phyloP scores from a whole-genome alignment of 2,113 vertebrate genomes.

The Micromys minutus region DNA sequence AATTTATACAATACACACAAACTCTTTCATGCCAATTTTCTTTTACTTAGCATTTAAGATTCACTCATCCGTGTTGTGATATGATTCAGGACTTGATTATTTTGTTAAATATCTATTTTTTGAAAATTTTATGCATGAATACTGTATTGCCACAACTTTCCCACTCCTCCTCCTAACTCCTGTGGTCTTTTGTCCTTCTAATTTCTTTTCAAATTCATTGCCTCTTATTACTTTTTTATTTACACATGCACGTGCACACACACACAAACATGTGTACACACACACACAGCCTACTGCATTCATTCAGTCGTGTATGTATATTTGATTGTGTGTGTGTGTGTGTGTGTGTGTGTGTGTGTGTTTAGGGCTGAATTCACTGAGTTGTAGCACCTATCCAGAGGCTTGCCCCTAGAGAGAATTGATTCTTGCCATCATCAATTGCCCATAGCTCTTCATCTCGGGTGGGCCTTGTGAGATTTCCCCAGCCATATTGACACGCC shows the following conservation, averaged over 20 bases:
- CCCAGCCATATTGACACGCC: background rate
- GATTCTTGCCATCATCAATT: background rate
- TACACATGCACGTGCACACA: background rate
- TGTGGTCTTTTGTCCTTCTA: background rate
- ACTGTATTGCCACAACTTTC: background rate
- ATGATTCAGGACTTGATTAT: background rate
- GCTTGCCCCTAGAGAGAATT: background rate
- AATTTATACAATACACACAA: background rate
- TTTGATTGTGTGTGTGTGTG: background rate
- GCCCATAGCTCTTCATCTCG: background rate
- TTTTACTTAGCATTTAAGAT: conserved; percentile 23
- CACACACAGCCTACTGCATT: background rate
- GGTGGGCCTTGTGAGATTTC: background rate
- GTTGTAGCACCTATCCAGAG: background rate
- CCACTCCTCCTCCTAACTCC: background rate
- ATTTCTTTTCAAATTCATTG: background rate
- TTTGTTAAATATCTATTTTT: background rate
- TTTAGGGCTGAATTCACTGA: background rate
- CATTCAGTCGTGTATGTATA: background rate
- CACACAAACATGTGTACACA: background rate
- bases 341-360: background rate
- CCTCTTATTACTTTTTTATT: background rate
- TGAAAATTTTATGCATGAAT: background rate
- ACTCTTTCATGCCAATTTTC: background rate
- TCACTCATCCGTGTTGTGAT: background rate